Evolutionary conservation across 2,888 invertebrate species (phyloP).

Genomic region (Phorcus lineatus): DNA sequence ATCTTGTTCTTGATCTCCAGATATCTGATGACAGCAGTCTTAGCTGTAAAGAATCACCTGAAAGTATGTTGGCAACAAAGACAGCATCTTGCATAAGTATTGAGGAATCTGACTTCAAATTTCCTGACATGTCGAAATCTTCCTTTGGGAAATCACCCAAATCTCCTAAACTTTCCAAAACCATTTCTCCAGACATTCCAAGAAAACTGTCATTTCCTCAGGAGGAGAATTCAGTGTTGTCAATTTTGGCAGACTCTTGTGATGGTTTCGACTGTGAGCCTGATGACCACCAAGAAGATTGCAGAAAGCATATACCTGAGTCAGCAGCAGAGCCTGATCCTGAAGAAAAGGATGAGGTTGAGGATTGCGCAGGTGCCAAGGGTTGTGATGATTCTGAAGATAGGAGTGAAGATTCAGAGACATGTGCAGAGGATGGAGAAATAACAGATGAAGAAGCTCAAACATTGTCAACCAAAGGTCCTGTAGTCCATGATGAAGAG

Average conservation of each 20-base stretch:
- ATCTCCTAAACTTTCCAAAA: not conserved
- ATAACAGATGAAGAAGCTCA: not conserved
- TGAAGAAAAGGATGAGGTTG: not conserved
- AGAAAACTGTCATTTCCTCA: not conserved
- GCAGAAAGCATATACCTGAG: not conserved
- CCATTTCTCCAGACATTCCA: not conserved
- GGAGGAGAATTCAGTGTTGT: not conserved
- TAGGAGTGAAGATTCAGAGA: not conserved
- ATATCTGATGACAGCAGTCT: not conserved
- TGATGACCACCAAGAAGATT: not conserved
- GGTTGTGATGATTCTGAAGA: not conserved
- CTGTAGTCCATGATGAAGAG: not conserved
- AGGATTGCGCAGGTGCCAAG: not conserved
- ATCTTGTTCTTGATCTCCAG: not conserved
- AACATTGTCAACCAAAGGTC: no score
- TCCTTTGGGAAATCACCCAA: not conserved
- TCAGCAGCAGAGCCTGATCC: not conserved
- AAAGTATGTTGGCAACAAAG: not conserved
- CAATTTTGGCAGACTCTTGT: not conserved
- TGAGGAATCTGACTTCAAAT: not conserved
- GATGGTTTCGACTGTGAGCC: constrained; percentile 1
- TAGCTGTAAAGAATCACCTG: not conserved
- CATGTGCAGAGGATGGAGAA: not conserved
- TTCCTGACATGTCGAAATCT: not conserved
- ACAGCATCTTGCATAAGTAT: not conserved